phyloP scores from a whole-genome alignment of 2,113 vertebrate species.

The Alouatta palliata region DNA sequence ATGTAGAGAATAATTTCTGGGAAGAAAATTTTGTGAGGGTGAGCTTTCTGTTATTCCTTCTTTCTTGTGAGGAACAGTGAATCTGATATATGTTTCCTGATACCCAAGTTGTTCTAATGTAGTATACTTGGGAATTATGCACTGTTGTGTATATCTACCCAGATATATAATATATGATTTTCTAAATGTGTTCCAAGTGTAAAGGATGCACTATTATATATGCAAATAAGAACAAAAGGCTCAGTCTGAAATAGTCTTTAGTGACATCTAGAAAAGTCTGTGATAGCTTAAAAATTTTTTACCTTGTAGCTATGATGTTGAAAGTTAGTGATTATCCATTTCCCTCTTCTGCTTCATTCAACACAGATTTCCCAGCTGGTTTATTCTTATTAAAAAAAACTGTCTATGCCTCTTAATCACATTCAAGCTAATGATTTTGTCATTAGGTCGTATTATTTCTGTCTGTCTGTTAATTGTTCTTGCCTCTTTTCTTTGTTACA shows the following conservation, averaged over 20 bases:
- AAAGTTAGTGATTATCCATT: slow-evolving; percentile 7
- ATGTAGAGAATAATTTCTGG: not conserved
- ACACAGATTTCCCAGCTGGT: slow-evolving; percentile 2
- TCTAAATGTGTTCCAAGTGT: not conserved
- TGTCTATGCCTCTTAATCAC: not conserved
- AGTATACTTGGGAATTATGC: not conserved
- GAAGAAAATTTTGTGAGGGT: not conserved
- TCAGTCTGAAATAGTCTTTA: not conserved
- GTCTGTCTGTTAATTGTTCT: not conserved
- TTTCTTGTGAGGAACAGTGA: not conserved
- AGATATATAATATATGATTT: not conserved
- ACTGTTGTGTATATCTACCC: not conserved
- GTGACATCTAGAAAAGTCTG: not conserved
- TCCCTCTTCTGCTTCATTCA: not conserved
- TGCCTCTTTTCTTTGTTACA: not conserved
- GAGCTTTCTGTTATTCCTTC: not conserved
- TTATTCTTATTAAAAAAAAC: slow-evolving; percentile 25
- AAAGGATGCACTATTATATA: not conserved
- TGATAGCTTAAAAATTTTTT: not conserved
- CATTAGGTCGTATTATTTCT: not conserved
- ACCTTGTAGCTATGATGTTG: slow-evolving; percentile 8
- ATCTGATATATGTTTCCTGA: not conserved
- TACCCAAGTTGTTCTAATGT: not conserved
- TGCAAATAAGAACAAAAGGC: not conserved
- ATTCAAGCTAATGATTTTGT: slow-evolving; percentile 29